phyloP scores from a whole-genome alignment of 1,140 invertebrate species.

The Drosophila sp. region DNA sequence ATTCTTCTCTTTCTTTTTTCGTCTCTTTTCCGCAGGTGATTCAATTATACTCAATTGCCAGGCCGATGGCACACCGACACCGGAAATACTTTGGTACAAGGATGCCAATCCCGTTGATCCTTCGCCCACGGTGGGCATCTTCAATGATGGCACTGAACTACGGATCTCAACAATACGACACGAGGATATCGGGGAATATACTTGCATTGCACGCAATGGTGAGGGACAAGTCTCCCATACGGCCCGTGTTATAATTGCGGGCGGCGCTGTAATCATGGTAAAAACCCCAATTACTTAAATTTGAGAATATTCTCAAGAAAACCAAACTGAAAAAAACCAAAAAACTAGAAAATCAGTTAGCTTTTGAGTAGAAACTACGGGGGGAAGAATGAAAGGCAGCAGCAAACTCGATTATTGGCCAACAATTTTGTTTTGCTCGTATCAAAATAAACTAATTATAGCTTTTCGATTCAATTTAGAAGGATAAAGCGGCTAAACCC shows the following conservation, averaged over 20 bases:
- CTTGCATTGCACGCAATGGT: conserved; percentile 96
- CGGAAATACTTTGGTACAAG: conserved; percentile 95
- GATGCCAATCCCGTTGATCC: conserved; percentile 94
- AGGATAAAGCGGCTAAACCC: conserved; percentile 59
- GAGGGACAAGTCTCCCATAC: conserved; percentile 97
- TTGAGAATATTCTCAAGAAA: conserved; percentile 40
- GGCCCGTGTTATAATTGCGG: conserved; percentile 96
- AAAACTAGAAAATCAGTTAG: neutral
- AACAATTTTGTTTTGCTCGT: neutral
- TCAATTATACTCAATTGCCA: conserved; percentile 97
- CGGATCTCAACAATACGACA: conserved; percentile 94
- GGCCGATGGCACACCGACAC: conserved; percentile 95
- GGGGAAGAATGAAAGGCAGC: neutral
- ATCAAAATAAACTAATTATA: neutral
- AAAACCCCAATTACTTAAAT: conserved; percentile 74
- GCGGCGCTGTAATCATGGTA: conserved; percentile 90
- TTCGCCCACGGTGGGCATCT: conserved; percentile 92
- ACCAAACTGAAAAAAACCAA: neutral
- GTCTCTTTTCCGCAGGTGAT: conserved; percentile 86
- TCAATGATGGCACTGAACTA: conserved; percentile 95
- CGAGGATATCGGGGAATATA: conserved; percentile 97
- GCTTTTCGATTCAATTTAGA: conserved; percentile 20
- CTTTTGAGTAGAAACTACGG: neutral
- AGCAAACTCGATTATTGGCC: neutral
- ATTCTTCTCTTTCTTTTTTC: conserved; percentile 30